phyloP scores from a whole-genome alignment of 2,888 invertebrate genomes.

The Eupithecia tripunctaria region DNA sequence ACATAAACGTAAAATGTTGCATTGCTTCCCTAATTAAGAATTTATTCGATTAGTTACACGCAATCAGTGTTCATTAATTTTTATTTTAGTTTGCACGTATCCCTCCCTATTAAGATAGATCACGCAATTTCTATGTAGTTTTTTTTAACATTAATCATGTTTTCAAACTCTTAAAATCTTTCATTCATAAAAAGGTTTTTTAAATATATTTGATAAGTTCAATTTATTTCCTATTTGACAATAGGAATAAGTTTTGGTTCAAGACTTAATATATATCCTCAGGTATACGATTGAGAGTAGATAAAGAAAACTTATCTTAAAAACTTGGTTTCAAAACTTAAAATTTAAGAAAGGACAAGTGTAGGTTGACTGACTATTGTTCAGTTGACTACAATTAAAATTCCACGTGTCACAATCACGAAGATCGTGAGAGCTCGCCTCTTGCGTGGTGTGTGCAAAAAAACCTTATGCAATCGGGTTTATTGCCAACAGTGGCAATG shows the following conservation, averaged over 20 bases:
- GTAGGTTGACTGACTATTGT: slow-evolving; percentile 38
- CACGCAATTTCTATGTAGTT: background rate
- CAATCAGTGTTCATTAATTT: slow-evolving; percentile 18
- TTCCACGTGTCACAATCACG: slow-evolving; percentile 57
- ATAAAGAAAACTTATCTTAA: background rate
- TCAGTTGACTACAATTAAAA: slow-evolving; percentile 53
- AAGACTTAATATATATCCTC: too few species aligned
- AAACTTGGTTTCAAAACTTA: background rate
- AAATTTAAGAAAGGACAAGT: slow-evolving; percentile 9
- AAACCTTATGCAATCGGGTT: slow-evolving; percentile 43
- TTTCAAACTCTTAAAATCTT: background rate
- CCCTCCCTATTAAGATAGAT: background rate
- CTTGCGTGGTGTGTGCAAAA: slow-evolving; percentile 39
- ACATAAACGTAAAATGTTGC: background rate
- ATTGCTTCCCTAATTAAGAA: background rate
- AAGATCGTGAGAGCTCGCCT: slow-evolving; percentile 60
- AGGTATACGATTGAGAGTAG: background rate
- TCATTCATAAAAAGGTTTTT: background rate
- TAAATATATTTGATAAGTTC: too few species aligned
- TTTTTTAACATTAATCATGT: too few species aligned
- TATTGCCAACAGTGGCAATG: slow-evolving; percentile 3
- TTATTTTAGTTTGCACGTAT: slow-evolving; percentile 5
- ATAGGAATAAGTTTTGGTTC: too few species aligned
- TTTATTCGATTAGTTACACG: slow-evolving; percentile 1
- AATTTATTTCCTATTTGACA: background rate